Percentiles rank a stretch among this genome's conserved stretches.
These are phyloP conservation scores for Asarcornis scutulata DNA, from an alignment of 2,113 vertebrate species.

Conservation along the genomic window DNA sequence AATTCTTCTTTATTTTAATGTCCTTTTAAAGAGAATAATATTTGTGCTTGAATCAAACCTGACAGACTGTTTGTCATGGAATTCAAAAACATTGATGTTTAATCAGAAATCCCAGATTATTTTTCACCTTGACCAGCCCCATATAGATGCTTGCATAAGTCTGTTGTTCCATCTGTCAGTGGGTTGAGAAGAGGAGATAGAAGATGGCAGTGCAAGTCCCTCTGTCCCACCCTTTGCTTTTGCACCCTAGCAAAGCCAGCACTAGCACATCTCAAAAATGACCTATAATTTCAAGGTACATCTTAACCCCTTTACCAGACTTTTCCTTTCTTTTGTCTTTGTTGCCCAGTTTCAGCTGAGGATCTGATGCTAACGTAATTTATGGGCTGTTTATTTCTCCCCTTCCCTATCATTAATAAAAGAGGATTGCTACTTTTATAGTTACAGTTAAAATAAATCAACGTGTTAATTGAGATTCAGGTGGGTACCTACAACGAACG, in stretches of 20 bases:
- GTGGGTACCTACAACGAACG: background rate
- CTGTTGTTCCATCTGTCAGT: no score
- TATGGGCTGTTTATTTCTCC: background rate
- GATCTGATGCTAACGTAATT: background rate
- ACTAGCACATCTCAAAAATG: background rate
- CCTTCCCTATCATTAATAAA: background rate
- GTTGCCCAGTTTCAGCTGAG: background rate
- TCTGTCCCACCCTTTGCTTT: background rate
- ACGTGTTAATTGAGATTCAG: background rate
- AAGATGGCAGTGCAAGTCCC: no score
- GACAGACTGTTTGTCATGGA: background rate
- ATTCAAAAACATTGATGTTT: background rate
- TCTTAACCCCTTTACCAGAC: background rate
- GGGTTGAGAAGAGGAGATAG: background rate
- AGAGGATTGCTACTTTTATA: background rate
- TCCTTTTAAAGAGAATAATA: no score
- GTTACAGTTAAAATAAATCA: slow-evolving; percentile 19
- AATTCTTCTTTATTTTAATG: background rate
- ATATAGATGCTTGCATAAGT: background rate
- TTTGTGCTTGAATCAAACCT: background rate
- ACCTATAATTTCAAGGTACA: background rate
- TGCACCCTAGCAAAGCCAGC: background rate
- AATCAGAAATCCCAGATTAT: background rate
- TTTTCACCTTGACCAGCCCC: background rate
- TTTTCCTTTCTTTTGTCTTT: background rate